Base-by-base conservation (phyloP, 2,888 invertebrate genomes). In the Cataglyphis albicans region DNA sequence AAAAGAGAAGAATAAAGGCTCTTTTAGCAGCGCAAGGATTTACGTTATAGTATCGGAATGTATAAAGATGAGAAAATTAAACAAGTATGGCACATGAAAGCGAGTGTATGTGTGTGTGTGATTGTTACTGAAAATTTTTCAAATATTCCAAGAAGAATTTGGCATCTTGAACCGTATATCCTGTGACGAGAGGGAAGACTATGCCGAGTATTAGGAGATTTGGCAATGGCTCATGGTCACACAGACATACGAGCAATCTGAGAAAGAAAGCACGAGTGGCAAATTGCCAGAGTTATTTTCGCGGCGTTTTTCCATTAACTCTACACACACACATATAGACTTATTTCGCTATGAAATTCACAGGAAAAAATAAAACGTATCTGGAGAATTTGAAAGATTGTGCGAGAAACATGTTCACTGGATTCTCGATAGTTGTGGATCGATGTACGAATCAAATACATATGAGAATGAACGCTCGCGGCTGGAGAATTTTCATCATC, bases 211-310 rank as follows among this genome's bases (percentile, higher is more conserved):
- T 90, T 86, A 86, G 82, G 86, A 87, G 90, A 83, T 89, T 92
- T 91, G 91, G 88, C 92, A 90, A 85, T 86, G 89, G 87, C 90
- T 91, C 90, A 89, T 81, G 89, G 89, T 88, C 90, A 89, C 84
- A 86, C 80, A 12, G 9, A 55, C n/a, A 21, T 5, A 35, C 21
- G 90, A 82, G 83, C 76, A 75, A 85, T 85, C 84, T 61, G 81
- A 67, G 67, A 70, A 88, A 88, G 70, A 55, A 65, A 55, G 55
- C 35, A 55, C 74, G 65, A 86, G 82, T 89, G 88, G 90, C 84
- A 38, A 4, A 64, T 3, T 83, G 89, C 89, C 88, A 89, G 81
- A 68, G 72, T 81, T 85, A 89, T 86, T 89, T 84, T 86, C 78
- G 35, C 5, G 25, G 38, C n/a, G 25, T 70, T 59, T 78, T 59